phyloP scores from a whole-genome alignment of 1,140 invertebrate genomes.

The Drosophila dunni region DNA sequence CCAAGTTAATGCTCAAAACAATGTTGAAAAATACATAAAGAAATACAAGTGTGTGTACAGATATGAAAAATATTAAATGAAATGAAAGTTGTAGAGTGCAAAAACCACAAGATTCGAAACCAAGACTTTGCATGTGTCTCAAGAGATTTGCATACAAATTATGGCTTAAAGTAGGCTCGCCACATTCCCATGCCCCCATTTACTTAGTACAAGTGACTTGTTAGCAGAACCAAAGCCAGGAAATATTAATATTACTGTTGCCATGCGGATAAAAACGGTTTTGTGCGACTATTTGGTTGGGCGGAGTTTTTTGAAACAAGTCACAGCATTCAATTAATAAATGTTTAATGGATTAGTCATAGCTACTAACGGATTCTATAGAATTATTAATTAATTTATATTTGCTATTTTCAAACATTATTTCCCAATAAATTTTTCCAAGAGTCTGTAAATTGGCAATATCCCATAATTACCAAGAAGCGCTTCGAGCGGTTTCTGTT shows the following conservation, averaged over 20 bases:
- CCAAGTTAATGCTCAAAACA: slow-evolving; percentile 4
- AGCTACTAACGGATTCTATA: too few relatives aligned
- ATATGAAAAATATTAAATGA: slow-evolving; percentile 15
- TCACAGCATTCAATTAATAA: not conserved
- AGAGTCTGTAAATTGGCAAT: not conserved
- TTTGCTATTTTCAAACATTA: too few relatives aligned
- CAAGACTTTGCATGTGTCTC: slow-evolving; percentile 21
- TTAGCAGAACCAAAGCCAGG: not conserved
- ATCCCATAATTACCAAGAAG: not conserved
- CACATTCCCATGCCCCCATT: slow-evolving; percentile 6
- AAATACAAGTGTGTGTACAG: not conserved
- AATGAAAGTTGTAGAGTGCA: slow-evolving; percentile 41
- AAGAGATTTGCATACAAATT: slow-evolving; percentile 49
- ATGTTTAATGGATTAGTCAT: too few relatives aligned
- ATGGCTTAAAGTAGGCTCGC: slow-evolving; percentile 3
- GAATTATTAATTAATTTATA: too few relatives aligned
- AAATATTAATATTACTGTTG: slow-evolving; percentile 7
- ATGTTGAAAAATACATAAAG: not conserved
- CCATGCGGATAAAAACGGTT: slow-evolving; percentile 1
- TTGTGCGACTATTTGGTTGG: not conserved
- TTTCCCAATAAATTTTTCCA: not conserved
- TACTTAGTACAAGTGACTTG: slow-evolving; percentile 1
- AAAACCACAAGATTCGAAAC: slow-evolving; percentile 11
- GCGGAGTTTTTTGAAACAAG: not conserved
- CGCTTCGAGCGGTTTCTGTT: slow-evolving; percentile 26